phyloP scores from a whole-genome alignment of 2,797 vertebrate species.

The Enteromius treurensis region DNA sequence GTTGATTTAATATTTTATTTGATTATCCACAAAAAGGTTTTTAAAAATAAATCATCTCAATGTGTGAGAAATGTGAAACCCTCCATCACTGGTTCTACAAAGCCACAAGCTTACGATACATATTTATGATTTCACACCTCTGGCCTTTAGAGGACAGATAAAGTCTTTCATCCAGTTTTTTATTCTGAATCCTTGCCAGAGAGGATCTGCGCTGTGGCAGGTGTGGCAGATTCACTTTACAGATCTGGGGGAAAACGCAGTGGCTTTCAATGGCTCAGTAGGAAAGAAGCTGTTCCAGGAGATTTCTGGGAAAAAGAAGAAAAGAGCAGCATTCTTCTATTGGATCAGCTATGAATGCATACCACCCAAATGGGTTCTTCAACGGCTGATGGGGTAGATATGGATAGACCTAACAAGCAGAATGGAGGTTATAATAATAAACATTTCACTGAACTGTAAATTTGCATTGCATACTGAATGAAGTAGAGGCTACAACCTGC shows the following conservation, averaged over 20 bases:
- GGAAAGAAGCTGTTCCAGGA: constrained; percentile 6
- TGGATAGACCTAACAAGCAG: not conserved
- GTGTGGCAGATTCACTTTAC: not conserved
- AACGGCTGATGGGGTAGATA: not conserved
- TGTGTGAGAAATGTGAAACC: not conserved
- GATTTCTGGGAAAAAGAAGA: constrained; percentile 3
- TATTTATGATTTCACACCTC: constrained; percentile 31
- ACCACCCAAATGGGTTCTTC: not conserved
- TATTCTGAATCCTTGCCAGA: not conserved
- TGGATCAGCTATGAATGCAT: not conserved
- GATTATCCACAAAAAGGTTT: not conserved
- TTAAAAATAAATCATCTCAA: not conserved
- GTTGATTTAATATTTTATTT: not conserved
- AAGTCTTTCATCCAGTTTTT: constrained; percentile 33
- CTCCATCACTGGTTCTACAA: not conserved
- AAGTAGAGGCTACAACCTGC: too few relatives aligned
- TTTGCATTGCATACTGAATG: not conserved
- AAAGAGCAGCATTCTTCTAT: not conserved
- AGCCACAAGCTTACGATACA: not conserved
- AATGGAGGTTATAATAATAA: not conserved
- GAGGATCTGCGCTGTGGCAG: not conserved
- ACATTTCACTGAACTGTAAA: not conserved
- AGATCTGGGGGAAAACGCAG: not conserved
- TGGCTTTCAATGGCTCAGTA: constrained; percentile 5
- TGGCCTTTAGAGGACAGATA: constrained; percentile 11